Evolutionary conservation across 2,888 invertebrate species (phyloP), one percentile per base, ranked within the genome.

Genomic region (Lysandra coridon): DNA sequence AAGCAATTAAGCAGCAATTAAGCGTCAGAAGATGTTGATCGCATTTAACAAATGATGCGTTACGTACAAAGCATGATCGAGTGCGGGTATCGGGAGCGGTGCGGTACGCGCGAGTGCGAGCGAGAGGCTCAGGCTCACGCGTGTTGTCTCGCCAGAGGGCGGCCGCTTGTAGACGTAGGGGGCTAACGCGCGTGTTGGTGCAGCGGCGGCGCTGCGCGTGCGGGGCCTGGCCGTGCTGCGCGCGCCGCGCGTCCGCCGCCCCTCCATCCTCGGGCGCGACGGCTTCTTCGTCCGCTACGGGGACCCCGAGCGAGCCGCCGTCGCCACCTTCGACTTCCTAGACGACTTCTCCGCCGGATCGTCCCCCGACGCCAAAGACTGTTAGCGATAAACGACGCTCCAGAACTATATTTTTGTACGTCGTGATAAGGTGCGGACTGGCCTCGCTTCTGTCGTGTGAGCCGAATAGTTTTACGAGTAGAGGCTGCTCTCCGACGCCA

Each of bases 221-320:
- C 95, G 95, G 85, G 92, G 95, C 84, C 92, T 95, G 83, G 96
- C 92, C 84, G 95, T 95, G 85, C 93, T 95, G 85, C 94, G 95
- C 81, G 91, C 91, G 85, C 88, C 90, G 83, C 95, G 89, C 87
- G 86, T 84, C 86, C 95, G 90, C 85, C 95, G 97, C 80, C 96
- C 97, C 78, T 96, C 97, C 87, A 97, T 97, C 93, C 96, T 97
- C 86, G 97, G 97, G 84, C 95, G 97, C 81, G 96, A 96, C 83
- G 97, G 97, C 86, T 97, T 97, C 95, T 97, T 96, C 95, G 96
- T 96, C 82, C 96, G 97, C 84, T 97, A 96, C 94, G 97, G 97
- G 77, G 96, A 97, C 85, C 96, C 96, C 87, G 97, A 97, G 88
- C 95, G 95, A 82, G 97, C 97, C 87, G 97, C 97, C 82, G 96